Evolutionary conservation across 2,113 vertebrate species (phyloP), one percentile per base, ranked within the genome.

Genomic region (Cavia aperea): DNA sequence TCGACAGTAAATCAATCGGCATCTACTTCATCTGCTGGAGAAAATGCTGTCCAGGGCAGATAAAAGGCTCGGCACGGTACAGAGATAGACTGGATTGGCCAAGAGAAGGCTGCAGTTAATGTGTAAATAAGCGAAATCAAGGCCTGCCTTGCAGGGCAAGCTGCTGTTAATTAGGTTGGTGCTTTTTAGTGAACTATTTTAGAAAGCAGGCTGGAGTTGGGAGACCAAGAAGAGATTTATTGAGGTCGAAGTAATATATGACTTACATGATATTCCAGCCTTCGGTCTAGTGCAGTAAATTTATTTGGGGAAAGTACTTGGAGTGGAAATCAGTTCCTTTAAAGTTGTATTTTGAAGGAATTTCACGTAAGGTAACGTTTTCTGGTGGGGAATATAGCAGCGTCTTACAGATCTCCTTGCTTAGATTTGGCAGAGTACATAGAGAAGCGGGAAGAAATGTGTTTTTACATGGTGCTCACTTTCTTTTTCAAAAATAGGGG

Each of bases 1-100:
- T 98, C 97, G 98, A 99, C 98, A 99, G 98, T 98, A 98, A 99
- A 99, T 99, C 98, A 98, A 99, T 99, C 97, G 98, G 98, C 98
- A 98, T 98, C 98, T 98, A 98, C 98, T 98, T 98, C 98, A 98
- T 98, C 98, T 98, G 97, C 97, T 98, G 96, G 97, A 98, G 98
- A 98, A 98, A 98, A 98, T 97, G 98, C 97, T 98, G 98, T 98
- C 98, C 98, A 97, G 98, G 97, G 97, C 97, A 98, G 98, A 98
- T 98, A 98, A 98, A 98, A 98, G 97, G 97, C 97, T 98, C 96
- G 92, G 97, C 63, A 93, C 97, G 97, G 97, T 97, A 95, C 81
- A 91, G 96, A 96, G 97, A 97, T 98, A 98, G 97, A 97, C 97
- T 96, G 97, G 97, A 97, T 98, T 98, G 97, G 98, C 97, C 97